Conservation (phyloP, 2,888 invertebrate species). For the Acronicta aceris region DNA sequence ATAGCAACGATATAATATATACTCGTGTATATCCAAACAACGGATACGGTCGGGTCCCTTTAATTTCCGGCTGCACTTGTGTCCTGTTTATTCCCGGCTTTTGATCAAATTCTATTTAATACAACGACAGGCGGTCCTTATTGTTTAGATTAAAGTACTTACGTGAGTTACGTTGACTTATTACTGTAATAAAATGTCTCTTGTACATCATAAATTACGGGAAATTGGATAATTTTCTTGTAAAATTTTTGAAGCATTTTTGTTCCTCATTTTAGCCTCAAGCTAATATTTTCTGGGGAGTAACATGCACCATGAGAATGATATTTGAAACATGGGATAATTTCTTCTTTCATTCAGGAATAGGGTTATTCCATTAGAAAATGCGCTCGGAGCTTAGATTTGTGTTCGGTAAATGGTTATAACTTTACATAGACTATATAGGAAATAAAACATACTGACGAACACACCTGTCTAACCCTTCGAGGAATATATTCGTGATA, state of each 20-base stretch:
- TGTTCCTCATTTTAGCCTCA: neutral
- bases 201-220: slow-evolving; percentile 31
- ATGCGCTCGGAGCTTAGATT: too few species aligned
- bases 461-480: too few species aligned
- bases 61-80: slow-evolving; percentile 79
- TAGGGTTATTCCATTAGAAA: too few species aligned
- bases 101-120: slow-evolving; percentile 66
- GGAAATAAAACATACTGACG: too few species aligned
- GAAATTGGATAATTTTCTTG: slow-evolving; percentile 31
- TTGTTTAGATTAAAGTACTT: slow-evolving; percentile 51
- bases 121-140: slow-evolving; percentile 49
- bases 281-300: neutral
- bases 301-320: neutral
- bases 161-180: slow-evolving; percentile 38
- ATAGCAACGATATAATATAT: slow-evolving; percentile 50
- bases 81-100: slow-evolving; percentile 73
- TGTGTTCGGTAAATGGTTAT: too few species aligned
- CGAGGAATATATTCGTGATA: too few species aligned
- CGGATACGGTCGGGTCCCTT: slow-evolving; percentile 72
- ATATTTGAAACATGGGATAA: too few species aligned
- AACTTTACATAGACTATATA: too few species aligned
- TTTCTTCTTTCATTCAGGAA: too few species aligned
- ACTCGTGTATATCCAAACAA: slow-evolving; percentile 52
- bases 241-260: neutral
- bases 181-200: slow-evolving; percentile 48